These are phyloP conservation scores for Dione juno DNA, from an alignment of 2,888 invertebrate species.

Conservation along the genomic window DNA sequence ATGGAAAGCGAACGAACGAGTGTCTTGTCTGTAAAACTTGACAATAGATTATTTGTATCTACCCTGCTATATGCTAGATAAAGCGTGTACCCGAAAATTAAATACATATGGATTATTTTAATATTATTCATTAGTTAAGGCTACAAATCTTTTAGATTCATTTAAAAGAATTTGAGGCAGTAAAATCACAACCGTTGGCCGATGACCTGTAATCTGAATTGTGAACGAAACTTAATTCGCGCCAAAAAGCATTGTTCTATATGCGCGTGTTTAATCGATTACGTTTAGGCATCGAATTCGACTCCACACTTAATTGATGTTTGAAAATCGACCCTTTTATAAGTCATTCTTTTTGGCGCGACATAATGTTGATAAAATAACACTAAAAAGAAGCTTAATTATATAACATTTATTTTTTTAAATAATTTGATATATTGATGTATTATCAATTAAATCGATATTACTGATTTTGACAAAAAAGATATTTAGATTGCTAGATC, in stretches of 20 bases:
- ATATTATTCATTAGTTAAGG: not conserved
- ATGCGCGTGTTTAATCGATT: slow-evolving; percentile 79
- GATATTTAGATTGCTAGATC: not conserved
- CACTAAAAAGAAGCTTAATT: not conserved
- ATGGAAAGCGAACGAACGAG: too few relatives aligned
- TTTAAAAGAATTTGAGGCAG: slow-evolving; percentile 27
- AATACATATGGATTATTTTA: not conserved
- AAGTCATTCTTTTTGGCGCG: slow-evolving; percentile 2
- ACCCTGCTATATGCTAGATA: too few relatives aligned
- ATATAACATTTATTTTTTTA: not conserved
- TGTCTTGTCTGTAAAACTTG: too few relatives aligned
- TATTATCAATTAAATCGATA: not conserved
- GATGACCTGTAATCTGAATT: slow-evolving; percentile 40
- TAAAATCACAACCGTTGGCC: slow-evolving; percentile 34
- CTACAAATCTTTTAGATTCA: slow-evolving; percentile 4
- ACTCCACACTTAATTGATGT: slow-evolving; percentile 55
- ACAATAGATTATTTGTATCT: too few relatives aligned
- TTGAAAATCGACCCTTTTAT: slow-evolving; percentile 50
- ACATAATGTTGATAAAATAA: not conserved
- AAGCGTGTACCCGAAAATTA: not conserved
- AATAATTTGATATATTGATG: not conserved
- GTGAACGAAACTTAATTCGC: slow-evolving; percentile 49
- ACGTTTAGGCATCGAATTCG: slow-evolving; percentile 74
- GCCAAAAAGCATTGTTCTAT: slow-evolving; percentile 65
- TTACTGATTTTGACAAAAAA: not conserved